These are phyloP conservation scores for Drosophila prolongata DNA, from an alignment of 2,888 invertebrate genomes.

Conservation along the genomic window DNA sequence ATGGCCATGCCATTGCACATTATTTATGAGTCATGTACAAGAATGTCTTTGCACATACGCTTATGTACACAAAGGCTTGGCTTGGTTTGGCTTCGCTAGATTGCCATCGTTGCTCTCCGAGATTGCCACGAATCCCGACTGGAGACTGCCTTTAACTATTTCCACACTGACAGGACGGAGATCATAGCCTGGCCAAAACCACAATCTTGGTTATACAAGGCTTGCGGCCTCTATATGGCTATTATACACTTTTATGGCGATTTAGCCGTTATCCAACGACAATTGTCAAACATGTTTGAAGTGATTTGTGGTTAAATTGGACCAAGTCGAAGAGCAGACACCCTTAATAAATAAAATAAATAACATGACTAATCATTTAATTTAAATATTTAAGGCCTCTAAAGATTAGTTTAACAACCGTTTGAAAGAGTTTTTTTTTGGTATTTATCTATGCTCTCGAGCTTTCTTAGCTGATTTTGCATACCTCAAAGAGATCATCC, in stretches of 20 bases:
- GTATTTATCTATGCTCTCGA: not conserved
- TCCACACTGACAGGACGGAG: not conserved
- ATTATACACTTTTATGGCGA: slow-evolving; percentile 43
- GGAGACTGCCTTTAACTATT: slow-evolving; percentile 32
- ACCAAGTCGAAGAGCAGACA: not conserved
- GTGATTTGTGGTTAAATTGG: slow-evolving; percentile 22
- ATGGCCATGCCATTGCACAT: slow-evolving; percentile 45
- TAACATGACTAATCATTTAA: too few species aligned
- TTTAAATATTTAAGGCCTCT: too few species aligned
- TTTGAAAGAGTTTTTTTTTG: not conserved
- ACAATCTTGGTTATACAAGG: slow-evolving; percentile 18
- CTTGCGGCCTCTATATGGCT: slow-evolving; percentile 22
- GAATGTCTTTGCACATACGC: slow-evolving; percentile 19
- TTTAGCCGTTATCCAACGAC: slow-evolving; percentile 46
- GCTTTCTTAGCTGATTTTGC: slow-evolving; percentile 1
- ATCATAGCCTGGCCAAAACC: slow-evolving; percentile 25
- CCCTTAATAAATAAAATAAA: not conserved
- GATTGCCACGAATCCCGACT: slow-evolving; percentile 31
- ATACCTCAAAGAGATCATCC: slow-evolving; percentile 8
- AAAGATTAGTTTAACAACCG: too few species aligned
- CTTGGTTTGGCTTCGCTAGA: slow-evolving; percentile 1
- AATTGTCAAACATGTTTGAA: slow-evolving; percentile 31
- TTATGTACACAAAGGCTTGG: slow-evolving; percentile 16
- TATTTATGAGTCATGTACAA: slow-evolving; percentile 50
- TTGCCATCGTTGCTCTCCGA: slow-evolving; percentile 24